Conservation (phyloP, 2,888 invertebrate species). For the Marasmarcha lunaedactyla region DNA sequence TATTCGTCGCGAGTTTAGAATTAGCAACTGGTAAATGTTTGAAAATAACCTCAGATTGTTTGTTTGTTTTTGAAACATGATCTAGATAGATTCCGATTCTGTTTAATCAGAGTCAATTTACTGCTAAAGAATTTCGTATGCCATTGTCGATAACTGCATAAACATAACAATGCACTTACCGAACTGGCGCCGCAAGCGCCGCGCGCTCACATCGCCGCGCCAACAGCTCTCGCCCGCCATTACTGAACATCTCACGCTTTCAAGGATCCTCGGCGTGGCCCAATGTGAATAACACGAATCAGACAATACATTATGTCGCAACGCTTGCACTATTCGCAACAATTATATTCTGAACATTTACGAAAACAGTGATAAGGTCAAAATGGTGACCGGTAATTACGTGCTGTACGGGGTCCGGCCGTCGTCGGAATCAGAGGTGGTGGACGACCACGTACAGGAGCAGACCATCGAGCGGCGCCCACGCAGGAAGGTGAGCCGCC, state of each 20-base stretch:
- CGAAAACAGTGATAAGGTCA: conserved; percentile 12
- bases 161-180: conserved; percentile 42
- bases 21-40: background rate
- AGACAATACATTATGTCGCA: conserved; percentile 14
- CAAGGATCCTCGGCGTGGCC: conserved; percentile 10
- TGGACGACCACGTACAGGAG: conserved; percentile 51
- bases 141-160: conserved; percentile 29
- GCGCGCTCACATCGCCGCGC: background rate
- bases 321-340: conserved; percentile 17
- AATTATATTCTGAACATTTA: background rate
- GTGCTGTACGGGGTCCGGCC: conserved; percentile 55
- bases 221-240: background rate
- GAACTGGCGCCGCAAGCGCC: background rate
- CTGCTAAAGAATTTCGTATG: conserved; percentile 38
- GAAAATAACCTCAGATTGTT: background rate
- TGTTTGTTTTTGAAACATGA: conserved; percentile 3
- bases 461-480: conserved; percentile 42
- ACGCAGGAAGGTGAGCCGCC: conserved; percentile 40
- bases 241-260: conserved; percentile 15
- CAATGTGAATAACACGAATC: conserved; percentile 8
- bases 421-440: conserved; percentile 51
- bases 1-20: too few species aligned
- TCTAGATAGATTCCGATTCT: conserved; percentile 20
- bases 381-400: conserved; percentile 66
- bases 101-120: conserved; percentile 34